These are phyloP conservation scores for Caenorhabditis virilis DNA, from an alignment of 2,888 invertebrate species.

Conservation along the genomic window DNA sequence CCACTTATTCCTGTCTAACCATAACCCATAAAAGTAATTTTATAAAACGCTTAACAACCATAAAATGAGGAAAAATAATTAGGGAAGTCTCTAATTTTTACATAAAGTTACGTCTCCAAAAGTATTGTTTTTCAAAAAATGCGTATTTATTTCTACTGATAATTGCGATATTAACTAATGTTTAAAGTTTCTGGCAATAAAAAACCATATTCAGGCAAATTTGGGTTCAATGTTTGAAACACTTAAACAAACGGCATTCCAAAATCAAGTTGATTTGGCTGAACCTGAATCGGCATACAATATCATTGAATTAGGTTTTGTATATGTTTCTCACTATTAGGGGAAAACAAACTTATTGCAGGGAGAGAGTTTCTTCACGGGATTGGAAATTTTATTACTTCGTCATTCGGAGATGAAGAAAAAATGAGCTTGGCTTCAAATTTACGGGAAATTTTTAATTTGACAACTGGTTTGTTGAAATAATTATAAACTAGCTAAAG, in stretches of 20 bases:
- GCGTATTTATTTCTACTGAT: too few species aligned
- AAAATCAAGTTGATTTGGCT: conserved; percentile 24
- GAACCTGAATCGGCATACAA: conserved; percentile 28
- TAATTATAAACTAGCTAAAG: neutral
- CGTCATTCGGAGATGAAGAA: conserved; percentile 30
- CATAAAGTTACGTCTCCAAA: too few species aligned
- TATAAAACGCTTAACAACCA: too few species aligned
- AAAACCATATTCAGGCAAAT: conserved; percentile 40
- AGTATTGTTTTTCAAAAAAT: too few species aligned
- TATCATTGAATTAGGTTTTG: conserved; percentile 27
- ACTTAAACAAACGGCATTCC: conserved; percentile 44
- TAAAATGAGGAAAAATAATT: neutral
- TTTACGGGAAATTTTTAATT: conserved; percentile 38
- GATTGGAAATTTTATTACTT: conserved; percentile 29
- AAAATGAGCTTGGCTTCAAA: conserved; percentile 32
- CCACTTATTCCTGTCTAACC: too few species aligned
- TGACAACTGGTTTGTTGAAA: conserved; percentile 28
- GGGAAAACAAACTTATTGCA: conserved; percentile 14
- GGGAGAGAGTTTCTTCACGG: conserved; percentile 39
- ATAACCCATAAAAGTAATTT: too few species aligned
- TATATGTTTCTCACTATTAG: too few species aligned
- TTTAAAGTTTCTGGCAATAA: too few species aligned
- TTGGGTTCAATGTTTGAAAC: conserved; percentile 48
- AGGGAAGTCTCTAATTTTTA: neutral
- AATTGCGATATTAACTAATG: too few species aligned